Evolutionary conservation across 2,888 invertebrate species (phyloP).

Genomic region (Sminthurinus aureus): DNA sequence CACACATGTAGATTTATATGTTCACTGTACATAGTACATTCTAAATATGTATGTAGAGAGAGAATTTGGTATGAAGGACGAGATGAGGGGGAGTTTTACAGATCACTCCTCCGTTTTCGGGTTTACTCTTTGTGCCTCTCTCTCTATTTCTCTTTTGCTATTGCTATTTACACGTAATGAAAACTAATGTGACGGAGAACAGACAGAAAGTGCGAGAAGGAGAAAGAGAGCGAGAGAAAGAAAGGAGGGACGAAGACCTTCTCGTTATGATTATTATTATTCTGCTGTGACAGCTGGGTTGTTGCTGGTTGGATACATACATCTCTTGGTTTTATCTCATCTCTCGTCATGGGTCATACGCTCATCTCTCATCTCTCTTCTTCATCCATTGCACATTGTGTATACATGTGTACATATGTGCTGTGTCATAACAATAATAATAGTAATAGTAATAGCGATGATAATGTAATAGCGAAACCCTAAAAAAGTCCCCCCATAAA

Average conservation of each 20-base stretch:
- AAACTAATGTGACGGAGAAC: slow-evolving; percentile 54
- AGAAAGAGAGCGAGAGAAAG: slow-evolving; percentile 20
- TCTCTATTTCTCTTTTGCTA: no score
- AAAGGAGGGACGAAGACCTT: background rate
- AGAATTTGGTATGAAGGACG: background rate
- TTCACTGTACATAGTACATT: no score
- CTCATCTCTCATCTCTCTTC: background rate
- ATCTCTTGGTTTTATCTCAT: slow-evolving; percentile 7
- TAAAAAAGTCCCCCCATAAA: background rate
- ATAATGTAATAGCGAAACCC: background rate
- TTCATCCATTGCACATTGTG: background rate
- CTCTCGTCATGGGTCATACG: slow-evolving; percentile 16
- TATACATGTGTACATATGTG: no score
- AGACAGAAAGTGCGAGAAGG: slow-evolving; percentile 36
- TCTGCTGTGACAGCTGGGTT: slow-evolving; percentile 23
- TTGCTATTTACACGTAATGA: slow-evolving; percentile 45
- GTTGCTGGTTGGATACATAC: background rate
- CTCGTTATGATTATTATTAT: slow-evolving; percentile 7
- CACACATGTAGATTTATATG: no score
- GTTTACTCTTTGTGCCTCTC: no score
- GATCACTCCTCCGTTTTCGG: background rate
- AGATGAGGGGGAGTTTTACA: background rate
- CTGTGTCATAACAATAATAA: no score
- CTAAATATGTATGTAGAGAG: no score
- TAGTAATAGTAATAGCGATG: no score